Conservation (phyloP, 2,888 invertebrate genomes). For the Drosophila mayaguana region DNA sequence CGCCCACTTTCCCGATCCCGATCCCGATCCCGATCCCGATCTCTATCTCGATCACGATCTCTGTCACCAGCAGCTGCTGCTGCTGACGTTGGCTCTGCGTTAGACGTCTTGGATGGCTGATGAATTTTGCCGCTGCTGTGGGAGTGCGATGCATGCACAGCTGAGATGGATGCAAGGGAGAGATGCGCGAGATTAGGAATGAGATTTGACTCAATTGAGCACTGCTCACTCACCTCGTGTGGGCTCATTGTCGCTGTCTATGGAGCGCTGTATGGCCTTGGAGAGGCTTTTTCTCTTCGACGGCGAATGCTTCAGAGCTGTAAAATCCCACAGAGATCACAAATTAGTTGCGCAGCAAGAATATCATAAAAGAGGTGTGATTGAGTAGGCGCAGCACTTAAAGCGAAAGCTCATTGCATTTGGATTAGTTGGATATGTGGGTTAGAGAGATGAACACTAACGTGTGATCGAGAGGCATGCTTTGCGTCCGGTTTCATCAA, state of each 20-base stretch:
- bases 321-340: conserved; percentile 25
- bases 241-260: conserved; percentile 90
- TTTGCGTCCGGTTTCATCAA: conserved; percentile 64
- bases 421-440: conserved; percentile 27
- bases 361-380: neutral
- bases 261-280: conserved; percentile 88
- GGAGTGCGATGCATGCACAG: conserved; percentile 69
- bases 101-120: conserved; percentile 59
- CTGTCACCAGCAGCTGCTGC: conserved; percentile 82
- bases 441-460: conserved; percentile 57
- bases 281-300: conserved; percentile 97
- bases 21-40: conserved; percentile 26
- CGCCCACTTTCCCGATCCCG: conserved; percentile 50
- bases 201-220: neutral
- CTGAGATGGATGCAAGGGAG: conserved; percentile 11
- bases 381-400: conserved; percentile 35
- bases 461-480: conserved; percentile 71
- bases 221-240: conserved; percentile 83
- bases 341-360: conserved; percentile 12
- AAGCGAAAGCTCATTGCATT: conserved; percentile 50
- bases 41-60: conserved; percentile 27
- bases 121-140: conserved; percentile 74
- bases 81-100: conserved; percentile 46
- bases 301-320: conserved; percentile 98
- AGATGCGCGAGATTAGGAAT: neutral